Conservation (phyloP, 2,888 invertebrate species). For the Pemphredon lugubris region DNA sequence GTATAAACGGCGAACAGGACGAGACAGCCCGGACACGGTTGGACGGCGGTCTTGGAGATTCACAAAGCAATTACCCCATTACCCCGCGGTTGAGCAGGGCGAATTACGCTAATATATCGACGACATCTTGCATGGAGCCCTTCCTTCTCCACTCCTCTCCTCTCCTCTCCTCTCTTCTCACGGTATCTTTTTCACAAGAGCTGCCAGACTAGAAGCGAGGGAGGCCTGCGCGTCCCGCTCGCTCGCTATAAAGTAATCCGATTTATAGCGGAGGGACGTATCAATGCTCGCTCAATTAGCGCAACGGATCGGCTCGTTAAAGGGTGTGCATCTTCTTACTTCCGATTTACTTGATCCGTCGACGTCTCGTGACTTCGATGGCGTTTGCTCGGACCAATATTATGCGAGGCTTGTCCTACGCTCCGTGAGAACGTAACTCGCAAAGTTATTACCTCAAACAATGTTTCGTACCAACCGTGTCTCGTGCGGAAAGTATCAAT, state of each 20-base stretch:
- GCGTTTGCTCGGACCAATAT: not conserved
- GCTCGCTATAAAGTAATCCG: conserved; percentile 65
- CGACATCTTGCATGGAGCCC: conserved; percentile 55
- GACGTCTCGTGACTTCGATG: not conserved
- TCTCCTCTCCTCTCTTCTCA: not conserved
- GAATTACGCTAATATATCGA: conserved; percentile 72
- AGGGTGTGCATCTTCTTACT: conserved; percentile 13
- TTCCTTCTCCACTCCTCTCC: not conserved
- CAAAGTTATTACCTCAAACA: too few species aligned
- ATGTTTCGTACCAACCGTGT: too few species aligned
- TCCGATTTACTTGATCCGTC: not conserved
- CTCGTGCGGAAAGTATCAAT: too few species aligned
- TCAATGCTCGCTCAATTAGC: conserved; percentile 71
- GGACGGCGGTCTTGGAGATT: conserved; percentile 53
- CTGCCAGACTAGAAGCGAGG: conserved; percentile 6
- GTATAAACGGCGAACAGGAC: conserved; percentile 44
- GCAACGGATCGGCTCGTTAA: conserved; percentile 59
- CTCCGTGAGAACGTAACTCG: too few species aligned
- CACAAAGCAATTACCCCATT: conserved; percentile 72
- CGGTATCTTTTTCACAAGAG: not conserved
- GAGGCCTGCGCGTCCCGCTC: conserved; percentile 36
- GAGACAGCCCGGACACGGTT: conserved; percentile 37
- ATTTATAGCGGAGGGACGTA: conserved; percentile 64
- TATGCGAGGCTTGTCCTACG: too few species aligned
- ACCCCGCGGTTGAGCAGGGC: conserved; percentile 54